Percentiles rank a stretch among this genome's conserved stretches.
Conservation (phyloP, 2,888 invertebrate genomes). For the Nowickia ferox region DNA sequence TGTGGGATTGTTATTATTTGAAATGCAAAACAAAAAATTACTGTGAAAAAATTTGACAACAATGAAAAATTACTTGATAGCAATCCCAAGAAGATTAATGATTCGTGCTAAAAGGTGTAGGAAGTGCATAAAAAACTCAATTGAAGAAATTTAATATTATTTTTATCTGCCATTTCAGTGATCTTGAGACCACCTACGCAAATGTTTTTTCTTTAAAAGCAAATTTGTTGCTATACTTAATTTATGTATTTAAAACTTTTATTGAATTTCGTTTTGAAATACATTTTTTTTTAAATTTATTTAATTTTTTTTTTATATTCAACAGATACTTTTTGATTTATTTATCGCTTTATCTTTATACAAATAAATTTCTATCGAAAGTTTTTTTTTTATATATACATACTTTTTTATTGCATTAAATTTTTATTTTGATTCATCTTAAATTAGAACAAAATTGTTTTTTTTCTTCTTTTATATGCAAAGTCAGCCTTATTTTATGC, state of each 20-base stretch:
- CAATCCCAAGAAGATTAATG: no score
- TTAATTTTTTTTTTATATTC: conserved; percentile 11
- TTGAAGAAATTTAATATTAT: neutral
- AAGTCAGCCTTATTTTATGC: conserved; percentile 80
- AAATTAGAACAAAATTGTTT: conserved; percentile 36
- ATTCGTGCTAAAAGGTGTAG: no score
- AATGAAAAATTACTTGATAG: no score
- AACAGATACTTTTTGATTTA: conserved; percentile 48
- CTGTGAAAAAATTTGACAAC: no score
- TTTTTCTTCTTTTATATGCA: conserved; percentile 76
- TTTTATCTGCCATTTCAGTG: neutral
- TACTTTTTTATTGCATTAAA: conserved; percentile 5
- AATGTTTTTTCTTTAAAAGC: neutral
- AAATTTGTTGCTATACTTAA: conserved; percentile 9
- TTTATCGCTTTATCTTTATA: conserved; percentile 50
- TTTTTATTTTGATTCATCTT: conserved; percentile 48
- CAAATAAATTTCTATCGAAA: conserved; percentile 51
- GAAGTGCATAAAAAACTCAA: neutral
- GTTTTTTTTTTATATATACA: conserved; percentile 34
- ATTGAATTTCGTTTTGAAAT: conserved; percentile 32
- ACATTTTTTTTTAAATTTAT: conserved; percentile 1
- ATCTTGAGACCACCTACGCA: neutral
- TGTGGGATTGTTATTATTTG: no score
- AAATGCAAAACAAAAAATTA: no score
- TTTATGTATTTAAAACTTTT: neutral